Percentiles rank a stretch among this genome's conserved stretches.
Conservation (phyloP, 2,113 vertebrate genomes). For the Hypomesus transpacificus region DNA sequence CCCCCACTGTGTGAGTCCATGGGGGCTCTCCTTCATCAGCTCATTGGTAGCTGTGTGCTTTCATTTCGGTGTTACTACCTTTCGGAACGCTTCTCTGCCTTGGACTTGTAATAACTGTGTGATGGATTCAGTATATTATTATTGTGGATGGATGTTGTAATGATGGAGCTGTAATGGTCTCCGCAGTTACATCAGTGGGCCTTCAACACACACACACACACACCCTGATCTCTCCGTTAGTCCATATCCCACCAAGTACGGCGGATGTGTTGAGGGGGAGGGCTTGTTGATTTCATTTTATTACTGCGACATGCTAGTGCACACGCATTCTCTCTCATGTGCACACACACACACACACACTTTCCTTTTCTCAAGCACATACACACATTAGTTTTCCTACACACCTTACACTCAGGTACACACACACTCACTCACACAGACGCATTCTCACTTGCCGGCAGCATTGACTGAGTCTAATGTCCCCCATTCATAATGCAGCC, state of each 20-base stretch:
- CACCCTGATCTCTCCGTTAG: background rate
- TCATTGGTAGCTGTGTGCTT: too few relatives aligned
- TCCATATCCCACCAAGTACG: too few relatives aligned
- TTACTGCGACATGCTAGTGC: constrained; percentile 6
- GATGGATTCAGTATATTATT: background rate
- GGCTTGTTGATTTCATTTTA: constrained; percentile 33
- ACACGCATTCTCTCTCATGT: background rate
- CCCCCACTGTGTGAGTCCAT: background rate
- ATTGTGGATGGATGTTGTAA: background rate
- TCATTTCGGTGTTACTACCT: background rate
- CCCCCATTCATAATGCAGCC: constrained; percentile 53
- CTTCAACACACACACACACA: background rate
- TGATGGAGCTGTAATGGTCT: background rate
- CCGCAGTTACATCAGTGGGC: background rate
- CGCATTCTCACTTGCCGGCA: constrained; percentile 28
- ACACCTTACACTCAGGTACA: constrained; percentile 5
- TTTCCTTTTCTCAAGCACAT: too few relatives aligned
- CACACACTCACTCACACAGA: constrained; percentile 11
- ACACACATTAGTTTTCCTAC: background rate
- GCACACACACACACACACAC: background rate
- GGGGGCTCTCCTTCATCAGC: too few relatives aligned
- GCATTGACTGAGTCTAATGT: constrained; percentile 50
- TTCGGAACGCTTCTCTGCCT: background rate
- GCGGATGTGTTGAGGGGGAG: too few relatives aligned
- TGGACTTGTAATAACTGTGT: background rate